Evolutionary conservation across 2,888 invertebrate species (phyloP).

Genomic region (Acanthosoma haemorrhoidale): DNA sequence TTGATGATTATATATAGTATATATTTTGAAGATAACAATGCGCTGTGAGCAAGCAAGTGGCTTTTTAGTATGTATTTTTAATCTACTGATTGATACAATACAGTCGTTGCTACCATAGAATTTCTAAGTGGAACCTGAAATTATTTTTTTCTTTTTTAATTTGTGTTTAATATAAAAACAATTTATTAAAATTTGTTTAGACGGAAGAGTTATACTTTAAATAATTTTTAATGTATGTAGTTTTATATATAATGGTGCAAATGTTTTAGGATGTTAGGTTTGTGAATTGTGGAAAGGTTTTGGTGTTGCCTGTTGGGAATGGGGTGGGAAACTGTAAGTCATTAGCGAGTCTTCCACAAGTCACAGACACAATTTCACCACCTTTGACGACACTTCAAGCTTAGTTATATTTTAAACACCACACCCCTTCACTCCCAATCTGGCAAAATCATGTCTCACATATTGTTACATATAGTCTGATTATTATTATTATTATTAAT

Average conservation of each 20-base stretch:
- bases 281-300: conserved; percentile 29
- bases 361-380: conserved; percentile 25
- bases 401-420: conserved; percentile 10
- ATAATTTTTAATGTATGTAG: conserved; percentile 19
- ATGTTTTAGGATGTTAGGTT: conserved; percentile 21
- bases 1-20: conserved; percentile 30
- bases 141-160: conserved; percentile 17
- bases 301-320: conserved; percentile 27
- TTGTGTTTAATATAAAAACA: conserved; percentile 1
- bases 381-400: conserved; percentile 8
- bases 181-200: conserved; percentile 26
- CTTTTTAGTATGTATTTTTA: conserved; percentile 39
- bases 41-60: conserved; percentile 40
- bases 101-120: conserved; percentile 28
- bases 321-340: neutral
- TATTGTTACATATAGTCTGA: conserved; percentile 34
- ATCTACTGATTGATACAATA: conserved; percentile 28
- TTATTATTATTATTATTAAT: conserved; percentile 23
- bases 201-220: conserved; percentile 27
- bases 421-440: conserved; percentile 25
- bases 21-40: conserved; percentile 39
- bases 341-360: conserved; percentile 23
- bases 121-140: conserved; percentile 16
- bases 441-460: conserved; percentile 32
- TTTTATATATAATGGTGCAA: conserved; percentile 26